Base-by-base conservation (phyloP, 1,140 invertebrate genomes). In the Cydia pomonella region DNA sequence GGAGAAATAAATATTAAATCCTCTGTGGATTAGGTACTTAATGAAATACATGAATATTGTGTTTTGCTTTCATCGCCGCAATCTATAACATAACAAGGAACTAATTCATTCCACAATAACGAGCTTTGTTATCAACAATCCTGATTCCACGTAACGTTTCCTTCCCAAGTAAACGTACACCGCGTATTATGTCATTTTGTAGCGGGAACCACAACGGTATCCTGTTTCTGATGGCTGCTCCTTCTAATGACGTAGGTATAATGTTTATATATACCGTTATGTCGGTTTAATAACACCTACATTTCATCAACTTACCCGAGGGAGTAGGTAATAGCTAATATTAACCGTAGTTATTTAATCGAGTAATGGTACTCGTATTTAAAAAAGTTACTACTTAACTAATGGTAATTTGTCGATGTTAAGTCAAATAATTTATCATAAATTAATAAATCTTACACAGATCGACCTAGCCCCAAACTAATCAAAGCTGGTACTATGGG, bases 161-260 rank as follows among this genome's bases (percentile, higher is more conserved):
- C 53, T 21, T 23, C n/a, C 12, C 53, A 23, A 21, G 53, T 23
- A 10, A 21, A 59, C 9, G 53, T 59, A 23, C 29, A 33, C n/a
- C 29, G 25, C 10, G n/a, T 33, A 66, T 69, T 33, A 69, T 69
- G 64, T 78, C 79, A 59, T 72, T 77, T 75, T 80, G 53, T 83
- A 86, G 79, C 84, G 83, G 79, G 76, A 75, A 38, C 64, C 74
- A 76, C 75, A 86, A 83, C 86, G 86, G 83, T 83, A 85, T 84
- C 79, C 79, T 82, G 84, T 83, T 82, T 84, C 77, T 82, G 79
- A 79, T 82, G 80, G 78, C 74, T 82, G 81, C 79, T 73, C 74
- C 77, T 59, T 71, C 69, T 87, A 82, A 84, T 80, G 38, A 76
- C 72, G 29, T 64, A 71, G 63, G 62, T 50, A 23, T 59, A 23